These are phyloP conservation scores for Cervus canadensis DNA, from an alignment of 2,113 vertebrate species.

Conservation along the genomic window DNA sequence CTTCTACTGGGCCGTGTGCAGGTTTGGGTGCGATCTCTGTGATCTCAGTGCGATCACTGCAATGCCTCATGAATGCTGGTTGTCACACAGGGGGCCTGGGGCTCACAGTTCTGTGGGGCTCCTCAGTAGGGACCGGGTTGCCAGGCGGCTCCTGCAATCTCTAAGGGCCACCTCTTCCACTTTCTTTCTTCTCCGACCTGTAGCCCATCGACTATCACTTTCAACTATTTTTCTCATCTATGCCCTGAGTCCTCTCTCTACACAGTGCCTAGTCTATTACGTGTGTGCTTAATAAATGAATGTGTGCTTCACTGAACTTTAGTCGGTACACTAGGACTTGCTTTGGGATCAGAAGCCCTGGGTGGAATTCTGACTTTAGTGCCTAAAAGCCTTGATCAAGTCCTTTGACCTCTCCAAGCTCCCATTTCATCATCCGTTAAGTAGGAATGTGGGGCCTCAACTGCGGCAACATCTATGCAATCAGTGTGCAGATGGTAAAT, in stretches of 20 bases:
- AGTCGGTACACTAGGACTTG: fast-evolving
- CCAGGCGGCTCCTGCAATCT: fast-evolving
- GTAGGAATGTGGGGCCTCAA: fast-evolving
- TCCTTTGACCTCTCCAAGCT: background rate
- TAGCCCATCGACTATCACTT: background rate
- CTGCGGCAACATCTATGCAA: background rate
- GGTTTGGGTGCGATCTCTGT: background rate
- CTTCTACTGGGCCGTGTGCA: background rate
- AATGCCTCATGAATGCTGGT: fast-evolving
- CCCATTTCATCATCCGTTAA: background rate
- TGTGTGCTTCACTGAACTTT: background rate
- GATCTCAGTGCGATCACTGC: no score
- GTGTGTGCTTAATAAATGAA: background rate
- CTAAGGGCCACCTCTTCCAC: background rate
- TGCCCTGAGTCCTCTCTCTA: background rate
- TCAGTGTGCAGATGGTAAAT: background rate
- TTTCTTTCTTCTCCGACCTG: background rate
- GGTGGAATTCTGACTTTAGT: background rate
- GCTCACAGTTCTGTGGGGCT: background rate
- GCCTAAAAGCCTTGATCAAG: background rate
- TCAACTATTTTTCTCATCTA: background rate
- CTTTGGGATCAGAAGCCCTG: background rate
- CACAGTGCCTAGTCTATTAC: background rate
- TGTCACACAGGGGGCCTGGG: background rate
- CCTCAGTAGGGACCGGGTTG: background rate